Base-by-base conservation (phyloP, 2,888 invertebrate genomes). In the Tetramorium bicarinatum region DNA sequence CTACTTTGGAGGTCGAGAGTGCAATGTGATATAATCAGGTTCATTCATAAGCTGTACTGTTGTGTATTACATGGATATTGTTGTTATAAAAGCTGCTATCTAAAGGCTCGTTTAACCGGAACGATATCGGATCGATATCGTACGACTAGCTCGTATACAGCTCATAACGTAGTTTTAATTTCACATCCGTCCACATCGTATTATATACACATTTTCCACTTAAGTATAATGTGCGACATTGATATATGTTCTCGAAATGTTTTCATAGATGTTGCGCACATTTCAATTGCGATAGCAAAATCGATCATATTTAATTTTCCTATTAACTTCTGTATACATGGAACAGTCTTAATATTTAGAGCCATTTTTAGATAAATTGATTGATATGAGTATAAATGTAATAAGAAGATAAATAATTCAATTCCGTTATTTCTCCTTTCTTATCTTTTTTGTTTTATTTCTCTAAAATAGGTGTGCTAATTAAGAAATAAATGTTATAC, bases 121-220 rank as follows among this genome's bases (percentile, higher is more conserved):
- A 71, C 34, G 4, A 8, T 71, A 47, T 71, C 34, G 41, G 38
- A 71, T 80, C 72, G 72, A 80, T 80, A 80, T 61, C 59, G 13
- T 25, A 25, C 47, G 29, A 59, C 34, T 11, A 21, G 0, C 41
- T 66, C 34, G 38, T 47, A 61, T 29, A 18, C 8, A 38, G 25
- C n/a, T 80, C 47, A 11, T 56, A 77, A 56, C 9, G 13, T 64
- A 44, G 15, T 69, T 71, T 71, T 71, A 80, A 80, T 80, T 80
- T 71, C 38, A 71, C 4, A 13, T 69, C 44, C 44, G 13, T 25
- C 41, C 18, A 6, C 21, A 54, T 67, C 11, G 1, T 49, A 18
- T 71, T 13, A 47, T 44, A 47, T n/a, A 11, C 11, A 11, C 34
- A 52, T 29, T 9, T 54, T 54, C 34, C 41, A 44, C n/a, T 54